phyloP scores from a whole-genome alignment of 2,888 invertebrate species.

The Amorpha juglandis region DNA sequence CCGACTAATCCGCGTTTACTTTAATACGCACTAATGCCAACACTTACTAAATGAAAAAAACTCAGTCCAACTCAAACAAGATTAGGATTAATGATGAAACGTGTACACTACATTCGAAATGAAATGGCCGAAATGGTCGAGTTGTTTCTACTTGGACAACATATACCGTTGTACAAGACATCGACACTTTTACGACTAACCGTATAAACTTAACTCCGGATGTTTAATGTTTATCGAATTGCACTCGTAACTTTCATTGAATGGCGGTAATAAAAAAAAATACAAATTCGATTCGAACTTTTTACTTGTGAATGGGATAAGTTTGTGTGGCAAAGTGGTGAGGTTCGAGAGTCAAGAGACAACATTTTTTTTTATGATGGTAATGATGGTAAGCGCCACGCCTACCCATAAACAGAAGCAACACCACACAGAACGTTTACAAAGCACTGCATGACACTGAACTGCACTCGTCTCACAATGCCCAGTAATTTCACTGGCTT shows the following conservation, averaged over 20 bases:
- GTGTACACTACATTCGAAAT: not conserved
- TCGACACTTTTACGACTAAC: constrained; percentile 4
- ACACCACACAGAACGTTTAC: too few species aligned
- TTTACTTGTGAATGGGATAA: constrained; percentile 4
- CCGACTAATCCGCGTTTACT: constrained; percentile 19
- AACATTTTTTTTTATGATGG: too few species aligned
- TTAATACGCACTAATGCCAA: not conserved
- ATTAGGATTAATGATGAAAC: constrained; percentile 18
- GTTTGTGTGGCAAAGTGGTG: not conserved
- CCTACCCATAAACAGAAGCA: too few species aligned
- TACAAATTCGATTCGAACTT: constrained; percentile 16
- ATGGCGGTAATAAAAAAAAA: not conserved
- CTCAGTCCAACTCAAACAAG: constrained; percentile 7
- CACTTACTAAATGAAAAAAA: constrained; percentile 22
- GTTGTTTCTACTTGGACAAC: not conserved
- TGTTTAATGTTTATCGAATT: constrained; percentile 17
- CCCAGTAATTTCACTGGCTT: too few species aligned
- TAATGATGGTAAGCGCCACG: too few species aligned
- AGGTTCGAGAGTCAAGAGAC: too few species aligned
- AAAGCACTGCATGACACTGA: too few species aligned
- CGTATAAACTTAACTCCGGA: constrained; percentile 12
- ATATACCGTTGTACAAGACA: not conserved
- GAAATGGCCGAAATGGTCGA: not conserved
- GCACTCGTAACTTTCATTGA: constrained; percentile 20
- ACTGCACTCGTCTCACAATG: too few species aligned